Percentiles rank a stretch among this genome's conserved stretches.
These are phyloP conservation scores for Bombus pyrosoma DNA, from an alignment of 1,140 invertebrate species.

Conservation along the genomic window DNA sequence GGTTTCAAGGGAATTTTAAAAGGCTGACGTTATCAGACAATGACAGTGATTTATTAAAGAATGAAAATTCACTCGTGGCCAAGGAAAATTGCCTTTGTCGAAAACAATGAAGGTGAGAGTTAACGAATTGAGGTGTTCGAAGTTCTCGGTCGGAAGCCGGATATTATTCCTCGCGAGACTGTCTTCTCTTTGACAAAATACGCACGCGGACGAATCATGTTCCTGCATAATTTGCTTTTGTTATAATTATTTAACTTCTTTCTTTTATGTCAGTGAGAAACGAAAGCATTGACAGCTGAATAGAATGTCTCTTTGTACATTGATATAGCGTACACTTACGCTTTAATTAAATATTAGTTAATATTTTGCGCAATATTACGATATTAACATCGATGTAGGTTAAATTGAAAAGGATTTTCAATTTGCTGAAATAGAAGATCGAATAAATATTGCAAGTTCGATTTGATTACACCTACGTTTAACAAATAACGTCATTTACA, in stretches of 20 bases:
- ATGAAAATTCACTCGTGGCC: constrained; percentile 48
- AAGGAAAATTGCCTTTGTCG: constrained; percentile 71
- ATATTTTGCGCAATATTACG: too few relatives aligned
- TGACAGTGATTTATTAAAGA: constrained; percentile 72
- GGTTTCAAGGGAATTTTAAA: constrained; percentile 35
- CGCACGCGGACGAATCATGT: background rate
- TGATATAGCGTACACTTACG: background rate
- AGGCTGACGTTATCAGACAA: constrained; percentile 47
- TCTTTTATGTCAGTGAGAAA: background rate
- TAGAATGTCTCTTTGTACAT: background rate
- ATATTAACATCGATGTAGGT: background rate
- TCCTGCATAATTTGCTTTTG: background rate
- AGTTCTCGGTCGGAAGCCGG: constrained; percentile 7
- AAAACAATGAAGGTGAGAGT: constrained; percentile 72
- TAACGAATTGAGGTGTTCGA: constrained; percentile 56
- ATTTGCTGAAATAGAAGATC: too few relatives aligned
- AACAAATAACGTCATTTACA: too few relatives aligned
- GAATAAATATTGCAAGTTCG: too few relatives aligned
- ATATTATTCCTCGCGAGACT: constrained; percentile 21
- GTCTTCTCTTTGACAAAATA: constrained; percentile 24
- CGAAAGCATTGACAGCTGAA: background rate
- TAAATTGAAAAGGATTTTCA: too few relatives aligned
- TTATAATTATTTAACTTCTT: background rate
- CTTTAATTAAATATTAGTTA: background rate
- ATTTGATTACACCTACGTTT: too few relatives aligned